These are phyloP conservation scores for Pseudomyrmex cubaensis DNA, from an alignment of 1,140 invertebrate genomes.

Conservation along the genomic window DNA sequence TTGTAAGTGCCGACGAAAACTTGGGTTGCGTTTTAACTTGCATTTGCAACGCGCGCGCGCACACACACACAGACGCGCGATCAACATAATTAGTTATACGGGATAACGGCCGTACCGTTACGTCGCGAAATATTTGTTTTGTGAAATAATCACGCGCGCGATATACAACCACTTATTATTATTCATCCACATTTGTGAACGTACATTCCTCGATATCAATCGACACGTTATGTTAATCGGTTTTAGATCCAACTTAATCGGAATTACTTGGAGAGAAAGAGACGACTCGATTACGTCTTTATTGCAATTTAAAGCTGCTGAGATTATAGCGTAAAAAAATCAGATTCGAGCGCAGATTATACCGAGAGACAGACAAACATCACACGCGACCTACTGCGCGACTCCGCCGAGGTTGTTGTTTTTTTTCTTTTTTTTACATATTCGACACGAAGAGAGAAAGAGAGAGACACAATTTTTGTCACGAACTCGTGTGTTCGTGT, in stretches of 20 bases:
- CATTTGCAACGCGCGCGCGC: background rate
- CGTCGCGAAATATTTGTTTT: conserved; percentile 27
- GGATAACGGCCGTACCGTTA: conserved; percentile 50
- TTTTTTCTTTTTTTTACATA: conserved; percentile 1
- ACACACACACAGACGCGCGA: too few species aligned
- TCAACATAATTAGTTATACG: conserved; percentile 21
- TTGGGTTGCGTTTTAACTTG: background rate
- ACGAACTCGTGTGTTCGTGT: conserved; percentile 35
- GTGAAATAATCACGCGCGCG: background rate
- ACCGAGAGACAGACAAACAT: background rate
- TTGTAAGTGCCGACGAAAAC: background rate
- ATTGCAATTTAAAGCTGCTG: background rate
- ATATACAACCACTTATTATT: background rate
- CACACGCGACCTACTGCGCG: conserved; percentile 19
- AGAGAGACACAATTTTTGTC: conserved; percentile 63
- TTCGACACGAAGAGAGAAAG: conserved; percentile 3
- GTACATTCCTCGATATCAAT: conserved; percentile 6
- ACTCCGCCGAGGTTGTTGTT: background rate
- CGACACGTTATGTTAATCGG: background rate
- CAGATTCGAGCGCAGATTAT: background rate
- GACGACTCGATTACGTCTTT: background rate
- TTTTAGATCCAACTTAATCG: background rate
- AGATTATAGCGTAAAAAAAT: background rate
- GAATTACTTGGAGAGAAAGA: background rate
- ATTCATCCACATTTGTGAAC: background rate